Evolutionary conservation across 2,113 vertebrate species (phyloP).

Genomic region (Cebidichthys violaceus): DNA sequence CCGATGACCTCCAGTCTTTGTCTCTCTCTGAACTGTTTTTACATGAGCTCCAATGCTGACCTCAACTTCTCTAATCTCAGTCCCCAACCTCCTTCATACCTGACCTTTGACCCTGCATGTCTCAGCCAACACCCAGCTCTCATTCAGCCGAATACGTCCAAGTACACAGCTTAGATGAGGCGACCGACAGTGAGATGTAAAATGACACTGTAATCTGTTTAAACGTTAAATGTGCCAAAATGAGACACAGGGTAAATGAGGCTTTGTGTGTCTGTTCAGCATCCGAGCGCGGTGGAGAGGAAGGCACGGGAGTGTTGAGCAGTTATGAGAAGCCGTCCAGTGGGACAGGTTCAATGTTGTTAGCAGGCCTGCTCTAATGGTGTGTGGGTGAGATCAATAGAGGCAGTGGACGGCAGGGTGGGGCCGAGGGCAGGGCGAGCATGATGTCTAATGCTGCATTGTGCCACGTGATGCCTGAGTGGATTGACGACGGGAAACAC

Average conservation of each 20-base stretch:
- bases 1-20: background rate
- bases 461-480: conserved; percentile 40
- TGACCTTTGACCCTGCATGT: conserved; percentile 44
- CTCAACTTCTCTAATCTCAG: background rate
- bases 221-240: conserved; percentile 24
- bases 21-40: background rate
- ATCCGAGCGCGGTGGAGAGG: background rate
- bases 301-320: conserved; percentile 26
- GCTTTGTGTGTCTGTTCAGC: conserved; percentile 1
- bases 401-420: conserved; percentile 42
- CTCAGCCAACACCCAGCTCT: conserved; percentile 48
- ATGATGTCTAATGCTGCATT: conserved; percentile 48
- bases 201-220: background rate
- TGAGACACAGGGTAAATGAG: conserved; percentile 13
- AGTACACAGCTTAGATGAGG: background rate
- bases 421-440: conserved; percentile 46
- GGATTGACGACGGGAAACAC: conserved; percentile 63
- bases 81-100: conserved; percentile 37
- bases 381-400: conserved; percentile 69
- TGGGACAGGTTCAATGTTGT: conserved; percentile 56
- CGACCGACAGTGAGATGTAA: background rate
- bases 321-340: conserved; percentile 26
- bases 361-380: conserved; percentile 50
- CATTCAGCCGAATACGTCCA: background rate
- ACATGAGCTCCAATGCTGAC: background rate